Percentiles rank a stretch among this genome's conserved stretches.
phyloP scores from a whole-genome alignment of 2,888 invertebrate species.

The Nomada goodeniana region DNA sequence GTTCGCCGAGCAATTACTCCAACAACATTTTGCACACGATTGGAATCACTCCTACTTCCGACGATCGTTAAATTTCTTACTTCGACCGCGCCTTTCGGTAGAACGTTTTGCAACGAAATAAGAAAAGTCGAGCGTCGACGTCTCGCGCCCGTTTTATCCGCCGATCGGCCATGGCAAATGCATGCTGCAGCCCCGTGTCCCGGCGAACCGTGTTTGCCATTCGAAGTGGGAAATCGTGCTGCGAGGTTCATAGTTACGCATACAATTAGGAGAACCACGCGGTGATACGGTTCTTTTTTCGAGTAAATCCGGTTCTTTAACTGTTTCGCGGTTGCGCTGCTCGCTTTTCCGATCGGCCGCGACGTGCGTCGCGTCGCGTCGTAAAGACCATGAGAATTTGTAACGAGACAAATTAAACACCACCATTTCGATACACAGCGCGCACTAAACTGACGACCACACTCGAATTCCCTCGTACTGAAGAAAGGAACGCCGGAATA shows the following conservation, averaged over 20 bases:
- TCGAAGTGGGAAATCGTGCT: slow-evolving; percentile 30
- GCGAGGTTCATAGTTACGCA: slow-evolving; percentile 24
- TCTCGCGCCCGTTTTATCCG: slow-evolving; percentile 55
- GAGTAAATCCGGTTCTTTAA: slow-evolving; percentile 42
- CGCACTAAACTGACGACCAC: neutral
- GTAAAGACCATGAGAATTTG: slow-evolving; percentile 12
- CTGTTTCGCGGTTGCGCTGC: neutral
- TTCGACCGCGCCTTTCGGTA: slow-evolving; percentile 61
- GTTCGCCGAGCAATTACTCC: no score
- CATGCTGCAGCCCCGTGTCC: neutral
- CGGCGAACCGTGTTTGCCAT: slow-evolving; percentile 15
- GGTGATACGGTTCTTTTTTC: slow-evolving; percentile 22
- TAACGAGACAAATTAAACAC: slow-evolving; percentile 12
- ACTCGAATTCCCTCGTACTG: neutral
- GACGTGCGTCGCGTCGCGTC: no score
- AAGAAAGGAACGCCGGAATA: neutral
- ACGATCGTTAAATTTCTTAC: slow-evolving; percentile 57
- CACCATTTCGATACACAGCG: neutral
- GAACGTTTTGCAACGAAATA: slow-evolving; percentile 37
- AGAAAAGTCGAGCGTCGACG: slow-evolving; percentile 68
- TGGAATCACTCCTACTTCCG: slow-evolving; percentile 55
- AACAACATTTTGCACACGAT: neutral
- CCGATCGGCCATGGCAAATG: slow-evolving; percentile 22
- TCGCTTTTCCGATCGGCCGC: slow-evolving; percentile 14
- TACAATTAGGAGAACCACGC: slow-evolving; percentile 35